Percentiles rank a stretch among this genome's conserved stretches.
These are phyloP conservation scores for Callitettix versicolor DNA, from an alignment of 1,140 invertebrate species.

Conservation along the genomic window DNA sequence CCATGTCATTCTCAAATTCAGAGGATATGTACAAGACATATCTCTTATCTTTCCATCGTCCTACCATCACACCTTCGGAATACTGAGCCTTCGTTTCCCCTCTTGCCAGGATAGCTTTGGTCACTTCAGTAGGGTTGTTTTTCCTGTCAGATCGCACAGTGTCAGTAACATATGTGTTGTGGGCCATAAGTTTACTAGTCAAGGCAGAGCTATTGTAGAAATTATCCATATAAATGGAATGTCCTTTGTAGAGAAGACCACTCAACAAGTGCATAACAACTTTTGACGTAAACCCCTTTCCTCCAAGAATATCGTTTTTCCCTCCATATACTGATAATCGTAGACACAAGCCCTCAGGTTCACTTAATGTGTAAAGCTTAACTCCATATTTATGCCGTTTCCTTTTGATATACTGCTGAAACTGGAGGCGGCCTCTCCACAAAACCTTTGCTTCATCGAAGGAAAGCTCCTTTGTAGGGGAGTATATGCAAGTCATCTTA, in stretches of 20 bases:
- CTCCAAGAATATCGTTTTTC: not conserved
- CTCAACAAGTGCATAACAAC: slow-evolving; percentile 1
- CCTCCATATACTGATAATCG: not conserved
- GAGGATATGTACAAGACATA: slow-evolving; percentile 29
- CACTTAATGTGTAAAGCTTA: no score
- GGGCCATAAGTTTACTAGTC: not conserved
- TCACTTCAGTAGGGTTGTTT: not conserved
- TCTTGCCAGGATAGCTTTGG: not conserved
- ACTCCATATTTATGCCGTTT: slow-evolving; percentile 1
- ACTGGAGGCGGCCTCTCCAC: not conserved
- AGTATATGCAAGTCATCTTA: slow-evolving; percentile 18
- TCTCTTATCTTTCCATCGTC: slow-evolving; percentile 30
- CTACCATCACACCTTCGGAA: slow-evolving; percentile 12
- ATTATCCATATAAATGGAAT: no score
- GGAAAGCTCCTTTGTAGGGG: slow-evolving; percentile 22
- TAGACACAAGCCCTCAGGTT: slow-evolving; percentile 17
- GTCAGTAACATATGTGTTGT: not conserved
- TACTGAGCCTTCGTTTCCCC: not conserved
- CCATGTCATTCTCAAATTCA: slow-evolving; percentile 19
- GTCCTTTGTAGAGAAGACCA: slow-evolving; percentile 11
- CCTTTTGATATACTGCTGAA: slow-evolving; percentile 1
- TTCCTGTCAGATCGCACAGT: not conserved
- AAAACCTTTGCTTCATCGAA: slow-evolving; percentile 8
- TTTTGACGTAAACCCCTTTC: not conserved
- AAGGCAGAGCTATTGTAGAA: slow-evolving; percentile 2